Conservation (phyloP, 1,140 invertebrate genomes). For the Drosophila albomicans region DNA sequence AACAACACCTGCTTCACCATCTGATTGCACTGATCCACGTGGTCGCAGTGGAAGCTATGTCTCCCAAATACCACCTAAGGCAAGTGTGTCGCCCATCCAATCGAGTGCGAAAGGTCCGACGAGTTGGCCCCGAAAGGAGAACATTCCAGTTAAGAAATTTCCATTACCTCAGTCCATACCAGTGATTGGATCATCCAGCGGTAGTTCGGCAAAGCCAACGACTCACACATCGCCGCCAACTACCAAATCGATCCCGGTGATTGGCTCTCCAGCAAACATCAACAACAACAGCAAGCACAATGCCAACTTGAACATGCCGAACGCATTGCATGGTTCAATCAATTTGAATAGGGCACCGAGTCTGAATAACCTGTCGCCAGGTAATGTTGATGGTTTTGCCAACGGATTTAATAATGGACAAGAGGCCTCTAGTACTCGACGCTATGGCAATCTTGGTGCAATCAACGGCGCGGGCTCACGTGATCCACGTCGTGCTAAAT, state of each 20-base stretch:
- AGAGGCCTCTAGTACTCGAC: not conserved
- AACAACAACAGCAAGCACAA: conserved; percentile 9
- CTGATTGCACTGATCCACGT: conserved; percentile 53
- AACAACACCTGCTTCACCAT: no score
- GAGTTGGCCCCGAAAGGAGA: not conserved
- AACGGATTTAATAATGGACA: not conserved
- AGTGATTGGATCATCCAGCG: not conserved
- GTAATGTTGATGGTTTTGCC: no score
- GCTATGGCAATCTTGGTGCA: not conserved
- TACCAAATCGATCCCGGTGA: no score
- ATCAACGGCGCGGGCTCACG: not conserved
- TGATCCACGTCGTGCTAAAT: conserved; percentile 30
- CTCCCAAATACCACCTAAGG: not conserved
- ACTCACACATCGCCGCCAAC: no score
- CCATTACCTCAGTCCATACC: not conserved
- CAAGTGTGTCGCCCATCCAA: not conserved
- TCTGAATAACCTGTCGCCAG: not conserved
- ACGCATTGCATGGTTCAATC: not conserved
- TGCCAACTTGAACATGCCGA: not conserved
- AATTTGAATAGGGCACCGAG: not conserved
- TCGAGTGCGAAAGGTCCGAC: not conserved
- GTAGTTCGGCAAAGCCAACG: not conserved
- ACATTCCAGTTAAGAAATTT: not conserved
- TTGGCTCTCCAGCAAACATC: not conserved
- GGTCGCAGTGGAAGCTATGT: conserved; percentile 15